Percentiles rank a stretch among this genome's conserved stretches.
Conservation (phyloP, 2,888 invertebrate species). For the Orthosia gracilis region DNA sequence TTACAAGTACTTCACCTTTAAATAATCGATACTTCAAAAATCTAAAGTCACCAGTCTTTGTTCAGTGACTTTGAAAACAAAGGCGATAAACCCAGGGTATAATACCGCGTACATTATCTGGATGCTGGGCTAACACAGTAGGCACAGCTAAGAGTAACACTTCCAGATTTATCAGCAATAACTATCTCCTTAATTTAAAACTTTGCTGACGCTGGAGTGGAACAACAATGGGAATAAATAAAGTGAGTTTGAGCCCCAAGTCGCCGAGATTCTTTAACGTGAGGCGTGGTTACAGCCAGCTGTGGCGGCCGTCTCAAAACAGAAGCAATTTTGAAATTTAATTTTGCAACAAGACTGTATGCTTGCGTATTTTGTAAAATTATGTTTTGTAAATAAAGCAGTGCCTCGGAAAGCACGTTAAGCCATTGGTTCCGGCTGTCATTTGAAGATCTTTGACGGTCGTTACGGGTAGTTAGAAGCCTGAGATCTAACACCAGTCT, state of each 20-base stretch:
- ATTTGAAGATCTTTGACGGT: too few relatives aligned
- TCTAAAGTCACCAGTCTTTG: conserved; percentile 27
- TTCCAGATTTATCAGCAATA: conserved; percentile 63
- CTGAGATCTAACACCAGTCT: too few relatives aligned
- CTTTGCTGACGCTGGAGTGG: conserved; percentile 50
- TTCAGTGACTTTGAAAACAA: conserved; percentile 51
- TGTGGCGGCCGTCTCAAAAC: conserved; percentile 52
- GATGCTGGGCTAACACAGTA: conserved; percentile 24
- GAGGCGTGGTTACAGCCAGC: conserved; percentile 56
- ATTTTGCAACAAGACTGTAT: conserved; percentile 49
- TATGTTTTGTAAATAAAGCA: background rate
- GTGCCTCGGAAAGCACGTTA: too few relatives aligned
- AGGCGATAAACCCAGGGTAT: conserved; percentile 37
- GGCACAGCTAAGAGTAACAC: conserved; percentile 43
- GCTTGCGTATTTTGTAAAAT: conserved; percentile 22
- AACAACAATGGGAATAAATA: conserved; percentile 64
- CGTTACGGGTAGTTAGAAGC: too few relatives aligned
- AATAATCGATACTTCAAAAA: conserved; percentile 40
- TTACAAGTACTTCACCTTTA: background rate
- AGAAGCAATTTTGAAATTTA: conserved; percentile 63
- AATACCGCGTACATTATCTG: conserved; percentile 41
- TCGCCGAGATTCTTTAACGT: conserved; percentile 39
- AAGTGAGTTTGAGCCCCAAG: conserved; percentile 45
- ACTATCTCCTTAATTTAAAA: conserved; percentile 64
- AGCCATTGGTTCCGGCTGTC: too few relatives aligned